Conservation (phyloP, 2,113 vertebrate species). For the Excalfactoria chinensis region DNA sequence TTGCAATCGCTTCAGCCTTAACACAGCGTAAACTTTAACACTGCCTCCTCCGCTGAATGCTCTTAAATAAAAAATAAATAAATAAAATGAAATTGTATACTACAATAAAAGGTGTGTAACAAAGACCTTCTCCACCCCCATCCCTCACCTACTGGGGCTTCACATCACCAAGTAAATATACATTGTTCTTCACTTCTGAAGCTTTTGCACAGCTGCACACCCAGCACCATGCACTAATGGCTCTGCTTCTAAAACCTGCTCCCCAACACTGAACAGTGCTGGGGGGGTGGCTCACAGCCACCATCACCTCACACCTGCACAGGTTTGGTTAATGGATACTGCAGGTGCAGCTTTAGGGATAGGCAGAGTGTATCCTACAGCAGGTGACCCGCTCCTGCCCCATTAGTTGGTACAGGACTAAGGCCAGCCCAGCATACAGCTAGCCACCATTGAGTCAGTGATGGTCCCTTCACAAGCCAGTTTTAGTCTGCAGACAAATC, state of each 20-base stretch:
- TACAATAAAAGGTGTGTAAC: not conserved
- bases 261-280: not conserved
- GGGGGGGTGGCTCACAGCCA: fast-evolving
- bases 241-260: not conserved
- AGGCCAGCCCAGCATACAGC: not conserved
- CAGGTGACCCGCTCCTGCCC: not conserved
- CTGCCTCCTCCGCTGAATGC: not conserved
- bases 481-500: not conserved
- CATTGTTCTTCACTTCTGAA: not conserved
- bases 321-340: not conserved
- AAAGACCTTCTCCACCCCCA: not conserved
- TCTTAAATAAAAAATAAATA: not conserved
- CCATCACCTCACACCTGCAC: fast-evolving
- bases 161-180: not conserved
- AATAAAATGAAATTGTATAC: not conserved
- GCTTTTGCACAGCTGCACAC: not conserved
- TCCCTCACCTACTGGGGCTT: not conserved
- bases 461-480: not conserved
- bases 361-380: not conserved
- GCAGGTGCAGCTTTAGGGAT: not conserved
- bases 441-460: not conserved
- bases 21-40: not conserved
- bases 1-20: not conserved
- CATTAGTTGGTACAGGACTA: fast-evolving
- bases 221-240: not conserved